Conservation (phyloP, 2,888 invertebrate species). For the Macrostomum cliftonense region DNA sequence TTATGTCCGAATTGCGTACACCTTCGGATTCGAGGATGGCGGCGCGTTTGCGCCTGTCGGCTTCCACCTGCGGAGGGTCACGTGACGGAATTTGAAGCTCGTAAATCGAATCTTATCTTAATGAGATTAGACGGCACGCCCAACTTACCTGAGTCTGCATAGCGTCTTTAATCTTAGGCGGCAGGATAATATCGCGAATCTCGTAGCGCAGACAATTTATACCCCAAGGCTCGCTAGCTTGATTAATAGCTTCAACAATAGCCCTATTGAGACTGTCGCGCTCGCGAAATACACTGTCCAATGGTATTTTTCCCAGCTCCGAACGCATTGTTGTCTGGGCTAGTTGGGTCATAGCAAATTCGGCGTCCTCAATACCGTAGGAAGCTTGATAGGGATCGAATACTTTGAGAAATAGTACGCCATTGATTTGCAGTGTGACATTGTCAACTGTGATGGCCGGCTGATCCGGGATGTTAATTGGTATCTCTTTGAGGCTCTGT, state of each 20-base stretch:
- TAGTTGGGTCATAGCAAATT: conserved; percentile 86
- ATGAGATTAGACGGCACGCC: too few relatives aligned
- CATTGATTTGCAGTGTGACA: conserved; percentile 85
- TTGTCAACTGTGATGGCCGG: conserved; percentile 94
- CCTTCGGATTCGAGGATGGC: conserved; percentile 93
- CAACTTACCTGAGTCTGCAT: conserved; percentile 55
- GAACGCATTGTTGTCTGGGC: conserved; percentile 99
- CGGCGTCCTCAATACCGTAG: conserved; percentile 95
- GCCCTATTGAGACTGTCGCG: conserved; percentile 78
- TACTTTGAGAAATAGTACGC: conserved; percentile 79
- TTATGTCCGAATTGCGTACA: conserved; percentile 55
- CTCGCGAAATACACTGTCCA: conserved; percentile 89
- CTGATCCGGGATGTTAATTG: conserved; percentile 94
- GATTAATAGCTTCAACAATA: conserved; percentile 89
- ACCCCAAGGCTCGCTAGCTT: conserved; percentile 94
- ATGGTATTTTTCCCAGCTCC: conserved; percentile 82
- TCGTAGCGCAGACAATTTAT: conserved; percentile 84
- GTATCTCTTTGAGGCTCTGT: conserved; percentile 93
- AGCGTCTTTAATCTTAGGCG: conserved; percentile 77
- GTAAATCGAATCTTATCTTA: too few relatives aligned
- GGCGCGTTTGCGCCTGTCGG: conserved; percentile 83
- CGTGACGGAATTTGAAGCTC: not conserved
- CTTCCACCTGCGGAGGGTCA: conserved; percentile 99
- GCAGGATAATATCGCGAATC: conserved; percentile 74
- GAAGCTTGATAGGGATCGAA: conserved; percentile 66